Evolutionary conservation across 2,888 invertebrate genomes (phyloP), one percentile per base, ranked within the genome.

Genomic region (Drosophila stalkeri): DNA sequence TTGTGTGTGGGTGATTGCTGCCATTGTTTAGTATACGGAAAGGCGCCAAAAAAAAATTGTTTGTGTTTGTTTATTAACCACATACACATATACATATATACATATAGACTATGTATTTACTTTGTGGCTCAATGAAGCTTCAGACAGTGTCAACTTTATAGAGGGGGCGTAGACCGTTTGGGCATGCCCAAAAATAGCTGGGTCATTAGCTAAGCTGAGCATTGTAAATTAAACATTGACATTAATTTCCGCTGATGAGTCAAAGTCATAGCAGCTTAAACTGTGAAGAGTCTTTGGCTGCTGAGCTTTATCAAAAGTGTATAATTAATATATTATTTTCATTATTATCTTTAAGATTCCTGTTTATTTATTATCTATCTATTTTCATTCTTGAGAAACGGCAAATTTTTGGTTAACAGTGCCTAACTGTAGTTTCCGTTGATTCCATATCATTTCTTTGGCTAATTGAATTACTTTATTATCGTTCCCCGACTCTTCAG

Each of bases 11-110:
- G 69, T 72, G 72, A 64, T 65, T 59, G 54, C 72, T 80, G 73
- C 56, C 78, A 86, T 82, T 82, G 84, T 86, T 81, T 49, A 60
- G 71, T 69, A 64, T 54, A 49, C 82, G 85, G 64, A 71, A 81
- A 81, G 88, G 83, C 83, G 88, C 86, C 86, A 86, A 88, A 23
- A 44, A 20, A 11, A 12, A 20, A 9, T 41, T 16, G 39, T 27
- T 27, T 27, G 27, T 27, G 56, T 55, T 72, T 62, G 54, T 75
- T 81, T 72, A 74, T 56, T 51, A 56, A 46, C 63, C 60, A 72
- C 75, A 77, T 51, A 23, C 63, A 31, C 63, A 31, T 68, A 18
- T 49, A 5, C n/a, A n/a, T 47, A 11, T 63, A 23, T 65, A 59
- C 11, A 49, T 49, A n/a, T 27, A 27, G 4, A 27, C 27, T 5